Evolutionary conservation across 2,113 vertebrate species (phyloP).

Genomic region (Oophaga pumilio): DNA sequence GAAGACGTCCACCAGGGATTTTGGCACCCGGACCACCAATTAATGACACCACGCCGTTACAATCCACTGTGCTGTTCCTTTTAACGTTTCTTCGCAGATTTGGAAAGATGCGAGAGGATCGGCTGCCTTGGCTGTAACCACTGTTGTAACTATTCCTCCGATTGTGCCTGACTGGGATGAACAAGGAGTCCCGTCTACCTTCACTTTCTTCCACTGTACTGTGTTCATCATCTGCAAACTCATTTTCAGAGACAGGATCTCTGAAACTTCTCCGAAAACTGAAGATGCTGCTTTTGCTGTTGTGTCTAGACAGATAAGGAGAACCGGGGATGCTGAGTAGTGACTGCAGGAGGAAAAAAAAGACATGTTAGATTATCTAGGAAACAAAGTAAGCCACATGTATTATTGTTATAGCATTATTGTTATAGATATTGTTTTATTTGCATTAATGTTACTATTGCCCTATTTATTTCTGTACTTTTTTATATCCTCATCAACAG

Average conservation of each 20-base stretch:
- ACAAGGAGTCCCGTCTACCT: slow-evolving; percentile 91
- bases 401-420: background rate
- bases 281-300: slow-evolving; percentile 98
- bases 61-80: slow-evolving; percentile 97
- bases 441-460: background rate
- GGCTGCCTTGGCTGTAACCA: slow-evolving; percentile 91
- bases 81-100: slow-evolving; percentile 86
- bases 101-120: slow-evolving; percentile 91
- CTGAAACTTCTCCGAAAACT: slow-evolving; percentile 91
- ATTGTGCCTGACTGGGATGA: slow-evolving; percentile 87
- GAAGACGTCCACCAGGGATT: slow-evolving; percentile 87
- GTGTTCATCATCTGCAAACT: slow-evolving; percentile 97
- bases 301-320: slow-evolving; percentile 94
- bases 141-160: slow-evolving; percentile 93
- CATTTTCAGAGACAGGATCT: slow-evolving; percentile 92
- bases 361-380: background rate
- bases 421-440: background rate
- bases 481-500: background rate
- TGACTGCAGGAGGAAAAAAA: slow-evolving; percentile 72
- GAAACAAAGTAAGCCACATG: background rate
- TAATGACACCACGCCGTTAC: slow-evolving; percentile 97
- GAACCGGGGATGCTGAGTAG: slow-evolving; percentile 96
- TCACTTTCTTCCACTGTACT: slow-evolving; percentile 97
- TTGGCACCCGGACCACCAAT: slow-evolving; percentile 83
- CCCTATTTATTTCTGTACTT: background rate